These are phyloP conservation scores for Camponotus floridanus DNA, from an alignment of 1,140 invertebrate species.

Conservation along the genomic window DNA sequence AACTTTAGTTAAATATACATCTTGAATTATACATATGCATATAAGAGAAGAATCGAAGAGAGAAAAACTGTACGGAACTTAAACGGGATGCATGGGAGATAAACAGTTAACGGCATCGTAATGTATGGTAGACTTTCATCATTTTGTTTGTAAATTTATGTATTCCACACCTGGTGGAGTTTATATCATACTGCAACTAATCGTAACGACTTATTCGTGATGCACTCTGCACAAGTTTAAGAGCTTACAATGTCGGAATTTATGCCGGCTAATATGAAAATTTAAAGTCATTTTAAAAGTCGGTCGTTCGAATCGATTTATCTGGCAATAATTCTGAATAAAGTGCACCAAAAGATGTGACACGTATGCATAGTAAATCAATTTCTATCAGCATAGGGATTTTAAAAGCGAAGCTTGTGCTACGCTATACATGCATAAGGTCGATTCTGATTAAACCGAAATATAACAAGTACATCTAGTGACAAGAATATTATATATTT, in stretches of 20 bases:
- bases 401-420: too few species aligned
- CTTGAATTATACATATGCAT: too few species aligned
- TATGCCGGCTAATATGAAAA: constrained; percentile 18
- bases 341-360: not conserved
- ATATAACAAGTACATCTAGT: too few species aligned
- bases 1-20: too few species aligned
- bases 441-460: too few species aligned
- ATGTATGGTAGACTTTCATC: constrained; percentile 28
- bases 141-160: constrained; percentile 41
- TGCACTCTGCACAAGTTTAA: constrained; percentile 28
- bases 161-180: constrained; percentile 32
- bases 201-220: constrained; percentile 50
- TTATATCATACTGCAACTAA: constrained; percentile 57
- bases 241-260: constrained; percentile 24
- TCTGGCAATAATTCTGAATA: constrained; percentile 4
- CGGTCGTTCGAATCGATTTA: not conserved
- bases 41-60: too few species aligned
- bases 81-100: constrained; percentile 23
- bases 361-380: too few species aligned
- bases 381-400: too few species aligned
- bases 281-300: constrained; percentile 36
- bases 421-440: too few species aligned
- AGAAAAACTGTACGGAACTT: constrained; percentile 1
- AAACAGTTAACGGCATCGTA: constrained; percentile 40
- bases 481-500: too few species aligned